A percentile compares a stretch with the other conserved stretches of the same genome.
Conservation (phyloP, 1,140 invertebrate genomes). For the Apis florea region DNA sequence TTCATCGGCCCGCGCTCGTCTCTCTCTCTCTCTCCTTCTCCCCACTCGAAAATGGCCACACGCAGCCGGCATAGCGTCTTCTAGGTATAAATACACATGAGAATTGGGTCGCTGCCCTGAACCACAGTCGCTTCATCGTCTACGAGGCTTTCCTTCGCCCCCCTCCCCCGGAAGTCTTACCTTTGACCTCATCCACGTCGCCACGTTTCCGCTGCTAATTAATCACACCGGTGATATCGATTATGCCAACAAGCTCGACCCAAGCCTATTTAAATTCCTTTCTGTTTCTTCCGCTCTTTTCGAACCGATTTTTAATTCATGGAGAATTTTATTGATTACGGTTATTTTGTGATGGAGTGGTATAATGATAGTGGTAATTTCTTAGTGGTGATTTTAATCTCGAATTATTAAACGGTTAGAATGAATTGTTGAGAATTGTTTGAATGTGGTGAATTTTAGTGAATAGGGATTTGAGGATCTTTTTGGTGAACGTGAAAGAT, state of each 20-base stretch:
- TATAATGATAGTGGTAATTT: too few relatives aligned
- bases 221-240: conserved; percentile 6
- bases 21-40: conserved; percentile 48
- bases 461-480: too few relatives aligned
- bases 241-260: neutral
- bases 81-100: conserved; percentile 75
- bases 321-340: too few relatives aligned
- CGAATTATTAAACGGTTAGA: too few relatives aligned
- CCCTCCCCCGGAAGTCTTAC: conserved; percentile 56
- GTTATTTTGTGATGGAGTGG: too few relatives aligned
- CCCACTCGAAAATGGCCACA: conserved; percentile 64
- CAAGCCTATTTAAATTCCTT: neutral
- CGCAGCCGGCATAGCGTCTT: conserved; percentile 67
- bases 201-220: conserved; percentile 27
- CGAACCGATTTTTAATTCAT: too few relatives aligned
- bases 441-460: too few relatives aligned
- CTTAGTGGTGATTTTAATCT: too few relatives aligned
- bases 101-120: conserved; percentile 76
- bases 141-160: conserved; percentile 49
- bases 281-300: too few relatives aligned
- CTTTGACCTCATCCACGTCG: conserved; percentile 43
- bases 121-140: conserved; percentile 55
- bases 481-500: too few relatives aligned
- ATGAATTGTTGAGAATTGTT: too few relatives aligned
- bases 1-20: neutral